phyloP scores from a whole-genome alignment of 2,888 invertebrate species.

The Epirrhoe tristata region DNA sequence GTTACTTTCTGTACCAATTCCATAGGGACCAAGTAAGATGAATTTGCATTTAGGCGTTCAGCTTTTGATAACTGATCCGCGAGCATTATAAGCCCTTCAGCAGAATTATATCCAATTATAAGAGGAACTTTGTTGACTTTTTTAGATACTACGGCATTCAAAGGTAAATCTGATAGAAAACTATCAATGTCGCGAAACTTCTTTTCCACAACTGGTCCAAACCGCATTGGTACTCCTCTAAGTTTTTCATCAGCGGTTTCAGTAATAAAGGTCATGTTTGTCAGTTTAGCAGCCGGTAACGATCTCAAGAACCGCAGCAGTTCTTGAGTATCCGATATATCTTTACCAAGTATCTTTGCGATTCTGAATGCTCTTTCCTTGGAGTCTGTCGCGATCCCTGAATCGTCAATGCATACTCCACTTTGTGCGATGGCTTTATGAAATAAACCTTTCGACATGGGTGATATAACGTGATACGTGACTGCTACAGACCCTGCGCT shows the following conservation, averaged over 20 bases:
- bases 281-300: constrained; percentile 56
- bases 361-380: constrained; percentile 61
- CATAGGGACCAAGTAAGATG: constrained; percentile 58
- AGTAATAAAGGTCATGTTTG: constrained; percentile 52
- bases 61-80: constrained; percentile 52
- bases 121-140: constrained; percentile 60
- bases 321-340: constrained; percentile 57
- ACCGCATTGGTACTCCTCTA: constrained; percentile 62
- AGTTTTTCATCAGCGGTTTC: constrained; percentile 59
- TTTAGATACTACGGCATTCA: constrained; percentile 53
- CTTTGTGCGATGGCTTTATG: constrained; percentile 72
- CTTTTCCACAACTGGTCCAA: constrained; percentile 65
- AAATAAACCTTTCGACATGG: constrained; percentile 71
- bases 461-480: constrained; percentile 70
- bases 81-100: constrained; percentile 61
- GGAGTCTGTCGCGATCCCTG: constrained; percentile 53
- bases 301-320: constrained; percentile 57
- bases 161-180: constrained; percentile 60
- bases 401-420: constrained; percentile 64
- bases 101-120: constrained; percentile 64
- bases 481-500: constrained; percentile 72
- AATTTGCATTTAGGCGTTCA: constrained; percentile 52
- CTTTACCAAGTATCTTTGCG: constrained; percentile 62
- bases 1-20: constrained; percentile 55
- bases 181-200: constrained; percentile 54